Percentiles rank a stretch among this genome's conserved stretches.
These are phyloP conservation scores for Leucania comma DNA, from an alignment of 2,888 invertebrate species.

Conservation along the genomic window DNA sequence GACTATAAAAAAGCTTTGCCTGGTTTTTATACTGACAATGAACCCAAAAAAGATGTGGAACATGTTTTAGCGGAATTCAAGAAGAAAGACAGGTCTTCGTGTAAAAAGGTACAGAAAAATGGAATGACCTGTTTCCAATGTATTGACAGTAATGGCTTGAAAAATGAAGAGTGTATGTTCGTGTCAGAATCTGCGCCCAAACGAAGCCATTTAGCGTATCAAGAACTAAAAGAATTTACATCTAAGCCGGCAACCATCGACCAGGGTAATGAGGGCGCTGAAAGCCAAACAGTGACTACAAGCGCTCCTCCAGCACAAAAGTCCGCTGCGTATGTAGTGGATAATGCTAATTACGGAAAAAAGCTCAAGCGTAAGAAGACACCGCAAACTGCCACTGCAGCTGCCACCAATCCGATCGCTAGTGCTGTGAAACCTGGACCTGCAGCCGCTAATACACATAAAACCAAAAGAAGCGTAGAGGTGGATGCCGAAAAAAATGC, in stretches of 20 bases:
- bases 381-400: slow-evolving; percentile 71
- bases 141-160: slow-evolving; percentile 92
- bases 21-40: slow-evolving; percentile 88
- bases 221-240: slow-evolving; percentile 92
- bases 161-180: slow-evolving; percentile 95
- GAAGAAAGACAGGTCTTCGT: slow-evolving; percentile 93
- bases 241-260: slow-evolving; percentile 84
- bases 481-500: slow-evolving; percentile 78
- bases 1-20: slow-evolving; percentile 87
- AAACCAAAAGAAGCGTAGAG: slow-evolving; percentile 82
- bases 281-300: slow-evolving; percentile 84
- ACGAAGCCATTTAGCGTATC: slow-evolving; percentile 92
- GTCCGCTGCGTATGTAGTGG: slow-evolving; percentile 84
- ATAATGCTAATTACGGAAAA: slow-evolving; percentile 80
- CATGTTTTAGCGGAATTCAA: slow-evolving; percentile 94
- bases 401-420: slow-evolving; percentile 74
- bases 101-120: slow-evolving; percentile 93
- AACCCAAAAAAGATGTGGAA: slow-evolving; percentile 92
- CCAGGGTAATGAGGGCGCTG: slow-evolving; percentile 80
- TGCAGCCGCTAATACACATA: slow-evolving; percentile 63
- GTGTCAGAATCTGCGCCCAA: slow-evolving; percentile 93
- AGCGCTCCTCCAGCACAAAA: slow-evolving; percentile 78
- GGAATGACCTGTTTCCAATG: slow-evolving; percentile 95
- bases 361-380: slow-evolving; percentile 86
- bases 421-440: slow-evolving; percentile 66